Base-by-base conservation (phyloP, 2,797 vertebrate genomes). In the Ctenopoma kingsleyae region DNA sequence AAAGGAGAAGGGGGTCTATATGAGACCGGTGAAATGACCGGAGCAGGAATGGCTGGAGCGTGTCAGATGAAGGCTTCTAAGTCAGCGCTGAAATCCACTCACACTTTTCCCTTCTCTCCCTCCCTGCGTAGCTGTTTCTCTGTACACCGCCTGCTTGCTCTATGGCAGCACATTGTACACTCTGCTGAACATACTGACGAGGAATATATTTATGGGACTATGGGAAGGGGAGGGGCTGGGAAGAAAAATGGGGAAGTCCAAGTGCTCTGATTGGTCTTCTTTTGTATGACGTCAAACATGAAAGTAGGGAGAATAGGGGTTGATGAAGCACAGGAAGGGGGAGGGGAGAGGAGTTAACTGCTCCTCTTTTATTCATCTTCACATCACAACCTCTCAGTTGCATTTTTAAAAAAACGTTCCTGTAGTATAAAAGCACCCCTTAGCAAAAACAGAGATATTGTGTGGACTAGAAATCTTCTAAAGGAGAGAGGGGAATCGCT, bases 151-250 rank as follows among this genome's bases (percentile, higher is more conserved):
- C 76, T 88, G 84, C 76, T 81, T 68, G 82, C 74, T 91, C 83
- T 82, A 76, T 84, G 82, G 88, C 87, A 88, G 91, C 92, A 94
- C 91, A 88, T 87, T 92, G 82, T 93, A 91, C 89, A 92, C 88
- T 92, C 84, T 77, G 83, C 84, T 75, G 84, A 80, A 77, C 46
- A 76, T 80, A 69, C 86, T 78, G 83, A 71, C 53, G 59, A 66
- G 76, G 73, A 83, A 89, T 92, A 93, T 92, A 93, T 95, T 92
- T 93, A 93, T 87, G 78, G 74, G 65, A 65, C 46, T 62, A 50
- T 65, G 70, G 74, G 63, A 71, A 73, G 66, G 77, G 90, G 93
- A 65, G 94, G 93, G 78, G 89, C 83, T 23, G 63, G 62, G 70
- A 64, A 30, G 67, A 73, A 82, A 80, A 85, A 74, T 38, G 52